Percentiles rank a stretch among this genome's conserved stretches.
These are phyloP conservation scores for Lepus europaeus DNA, from an alignment of 2,113 vertebrate species.

Conservation along the genomic window DNA sequence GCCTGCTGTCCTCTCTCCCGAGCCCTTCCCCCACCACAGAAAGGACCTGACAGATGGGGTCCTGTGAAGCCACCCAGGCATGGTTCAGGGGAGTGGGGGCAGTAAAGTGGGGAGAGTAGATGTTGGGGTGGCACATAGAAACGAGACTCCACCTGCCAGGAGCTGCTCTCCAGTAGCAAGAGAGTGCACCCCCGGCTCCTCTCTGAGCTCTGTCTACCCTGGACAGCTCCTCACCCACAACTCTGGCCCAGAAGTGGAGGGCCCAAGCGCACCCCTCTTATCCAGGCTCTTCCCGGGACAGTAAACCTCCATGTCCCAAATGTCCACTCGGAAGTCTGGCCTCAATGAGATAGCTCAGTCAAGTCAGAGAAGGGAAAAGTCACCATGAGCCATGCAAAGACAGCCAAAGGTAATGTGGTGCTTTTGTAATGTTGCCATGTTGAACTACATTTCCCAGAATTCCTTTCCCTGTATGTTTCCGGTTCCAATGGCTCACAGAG, in stretches of 20 bases:
- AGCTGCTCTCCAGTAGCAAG: neutral
- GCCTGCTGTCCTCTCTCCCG: neutral
- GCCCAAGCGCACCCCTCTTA: neutral
- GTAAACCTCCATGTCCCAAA: neutral
- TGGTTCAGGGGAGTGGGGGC: neutral
- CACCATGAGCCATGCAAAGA: neutral
- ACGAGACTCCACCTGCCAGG: neutral
- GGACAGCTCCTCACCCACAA: neutral
- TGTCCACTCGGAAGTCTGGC: neutral
- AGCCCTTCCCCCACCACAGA: neutral
- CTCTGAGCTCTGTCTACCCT: neutral
- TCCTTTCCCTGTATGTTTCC: neutral
- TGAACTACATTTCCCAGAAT: constrained; percentile 28
- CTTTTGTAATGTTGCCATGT: neutral
- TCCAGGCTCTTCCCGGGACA: neutral
- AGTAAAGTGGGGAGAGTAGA: neutral
- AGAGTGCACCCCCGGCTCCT: neutral
- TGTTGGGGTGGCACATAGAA: neutral
- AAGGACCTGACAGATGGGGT: neutral
- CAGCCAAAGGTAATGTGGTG: neutral
- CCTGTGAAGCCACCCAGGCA: neutral
- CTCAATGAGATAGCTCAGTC: neutral
- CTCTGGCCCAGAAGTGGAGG: neutral
- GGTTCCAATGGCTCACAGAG: neutral
- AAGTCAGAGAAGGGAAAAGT: constrained; percentile 13